Percentiles rank a stretch among this genome's conserved stretches.
phyloP scores from a whole-genome alignment of 2,888 invertebrate species.

The Ectobius pallidus region DNA sequence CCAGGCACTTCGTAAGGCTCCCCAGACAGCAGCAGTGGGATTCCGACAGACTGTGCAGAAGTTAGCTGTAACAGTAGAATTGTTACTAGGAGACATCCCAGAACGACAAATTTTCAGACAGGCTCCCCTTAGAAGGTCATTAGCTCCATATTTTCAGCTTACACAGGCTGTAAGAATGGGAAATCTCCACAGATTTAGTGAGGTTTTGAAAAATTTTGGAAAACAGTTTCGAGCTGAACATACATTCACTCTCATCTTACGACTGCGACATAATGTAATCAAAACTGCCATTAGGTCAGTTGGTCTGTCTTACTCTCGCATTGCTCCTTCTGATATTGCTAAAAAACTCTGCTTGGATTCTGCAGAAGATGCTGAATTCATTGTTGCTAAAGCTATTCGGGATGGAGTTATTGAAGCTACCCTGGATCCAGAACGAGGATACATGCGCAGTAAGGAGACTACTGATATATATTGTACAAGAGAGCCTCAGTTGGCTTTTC shows the following conservation, averaged over 20 bases:
- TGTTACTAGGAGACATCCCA: constrained; percentile 96
- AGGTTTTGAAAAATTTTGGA: constrained; percentile 89
- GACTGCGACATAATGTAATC: constrained; percentile 97
- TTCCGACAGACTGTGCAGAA: constrained; percentile 98
- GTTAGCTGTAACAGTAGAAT: constrained; percentile 91
- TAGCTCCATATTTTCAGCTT: constrained; percentile 95
- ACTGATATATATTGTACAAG: constrained; percentile 96
- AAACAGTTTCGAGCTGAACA: constrained; percentile 92
- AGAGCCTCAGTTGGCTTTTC: constrained; percentile 95
- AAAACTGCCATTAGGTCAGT: constrained; percentile 97
- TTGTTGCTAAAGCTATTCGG: constrained; percentile 96
- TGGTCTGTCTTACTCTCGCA: constrained; percentile 94
- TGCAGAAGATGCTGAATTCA: constrained; percentile 98
- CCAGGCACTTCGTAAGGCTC: constrained; percentile 94
- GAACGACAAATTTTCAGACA: constrained; percentile 95
- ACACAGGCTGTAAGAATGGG: constrained; percentile 97
- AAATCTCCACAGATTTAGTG: constrained; percentile 91
- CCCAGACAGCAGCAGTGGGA: constrained; percentile 97
- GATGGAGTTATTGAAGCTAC: constrained; percentile 99
- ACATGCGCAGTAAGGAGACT: constrained; percentile 97
- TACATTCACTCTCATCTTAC: constrained; percentile 93
- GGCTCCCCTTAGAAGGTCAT: constrained; percentile 82
- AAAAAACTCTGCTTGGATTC: constrained; percentile 92
- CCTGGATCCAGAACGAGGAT: constrained; percentile 93
- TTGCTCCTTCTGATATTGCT: constrained; percentile 94